A percentile compares a stretch with the other conserved stretches of the same genome.
Conservation (phyloP, 2,888 invertebrate genomes). For the Cosmopolites sordidus region DNA sequence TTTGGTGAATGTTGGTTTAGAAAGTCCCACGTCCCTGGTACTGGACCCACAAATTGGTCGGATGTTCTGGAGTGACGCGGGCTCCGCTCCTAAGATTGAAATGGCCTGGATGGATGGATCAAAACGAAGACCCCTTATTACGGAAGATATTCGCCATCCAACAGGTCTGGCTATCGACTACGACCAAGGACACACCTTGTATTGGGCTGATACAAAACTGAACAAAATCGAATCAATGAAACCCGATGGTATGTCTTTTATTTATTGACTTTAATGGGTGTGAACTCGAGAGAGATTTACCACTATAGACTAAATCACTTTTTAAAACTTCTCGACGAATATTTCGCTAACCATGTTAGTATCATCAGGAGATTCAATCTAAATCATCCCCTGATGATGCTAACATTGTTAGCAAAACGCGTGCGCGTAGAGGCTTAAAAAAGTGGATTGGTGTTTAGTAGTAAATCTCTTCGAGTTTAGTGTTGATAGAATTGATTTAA, state of each 20-base stretch:
- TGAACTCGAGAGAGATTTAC: too few species aligned
- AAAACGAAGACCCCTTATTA: conserved; percentile 74
- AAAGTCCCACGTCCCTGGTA: conserved; percentile 83
- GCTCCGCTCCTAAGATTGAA: conserved; percentile 88
- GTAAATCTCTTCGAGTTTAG: too few species aligned
- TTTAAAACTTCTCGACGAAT: too few species aligned
- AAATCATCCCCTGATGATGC: too few species aligned
- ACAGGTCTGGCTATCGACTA: conserved; percentile 88
- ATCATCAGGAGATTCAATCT: too few species aligned
- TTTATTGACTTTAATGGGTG: neutral
- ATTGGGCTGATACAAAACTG: conserved; percentile 93
- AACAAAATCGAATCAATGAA: conserved; percentile 84
- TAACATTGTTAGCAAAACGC: too few species aligned
- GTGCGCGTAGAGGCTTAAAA: too few species aligned
- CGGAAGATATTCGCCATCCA: conserved; percentile 78
- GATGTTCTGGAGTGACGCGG: conserved; percentile 93
- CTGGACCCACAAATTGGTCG: conserved; percentile 81
- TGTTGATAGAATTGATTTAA: too few species aligned
- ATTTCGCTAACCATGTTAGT: too few species aligned
- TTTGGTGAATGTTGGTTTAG: conserved; percentile 72
- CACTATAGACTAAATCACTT: too few species aligned
- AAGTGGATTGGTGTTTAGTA: neutral
- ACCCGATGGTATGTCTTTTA: conserved; percentile 60
- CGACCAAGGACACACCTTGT: conserved; percentile 82
- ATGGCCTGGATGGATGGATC: conserved; percentile 96